phyloP scores from a whole-genome alignment of 2,113 vertebrate species.

The Bambusicola thoracicus region DNA sequence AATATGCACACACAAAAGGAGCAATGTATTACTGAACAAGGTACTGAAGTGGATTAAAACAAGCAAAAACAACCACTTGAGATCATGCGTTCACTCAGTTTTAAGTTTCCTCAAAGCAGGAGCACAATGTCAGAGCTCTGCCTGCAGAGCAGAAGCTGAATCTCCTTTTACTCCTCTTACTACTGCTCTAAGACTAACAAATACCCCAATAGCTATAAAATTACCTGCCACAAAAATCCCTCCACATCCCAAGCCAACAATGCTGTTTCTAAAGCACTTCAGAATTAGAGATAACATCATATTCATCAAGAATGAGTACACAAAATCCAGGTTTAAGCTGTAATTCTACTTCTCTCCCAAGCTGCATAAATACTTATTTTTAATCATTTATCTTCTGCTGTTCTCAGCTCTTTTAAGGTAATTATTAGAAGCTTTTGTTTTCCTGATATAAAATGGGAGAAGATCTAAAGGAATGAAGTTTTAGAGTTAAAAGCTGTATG shows the following conservation, averaged over 20 bases:
- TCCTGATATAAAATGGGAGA: not conserved
- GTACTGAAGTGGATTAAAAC: not conserved
- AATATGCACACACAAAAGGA: not conserved
- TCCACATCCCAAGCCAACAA: not conserved
- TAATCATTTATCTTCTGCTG: not conserved
- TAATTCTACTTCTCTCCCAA: not conserved
- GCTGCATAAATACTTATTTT: not conserved
- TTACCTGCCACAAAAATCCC: not conserved
- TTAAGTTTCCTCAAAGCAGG: not conserved
- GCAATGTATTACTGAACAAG: not conserved
- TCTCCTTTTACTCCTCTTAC: not conserved
- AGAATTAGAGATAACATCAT: not conserved
- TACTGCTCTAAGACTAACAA: not conserved
- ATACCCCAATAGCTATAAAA: not conserved
- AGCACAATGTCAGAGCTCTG: not conserved
- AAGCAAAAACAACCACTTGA: not conserved
- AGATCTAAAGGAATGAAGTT: not conserved
- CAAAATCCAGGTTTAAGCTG: not conserved
- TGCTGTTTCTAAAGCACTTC: not conserved
- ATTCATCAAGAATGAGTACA: not conserved
- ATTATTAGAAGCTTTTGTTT: not conserved
- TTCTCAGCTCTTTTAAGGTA: not conserved
- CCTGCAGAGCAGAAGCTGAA: not conserved
- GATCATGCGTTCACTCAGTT: not conserved
- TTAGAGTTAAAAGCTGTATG: no score